Conservation (phyloP, 1,140 invertebrate species). For the Diorhabda elongata region DNA sequence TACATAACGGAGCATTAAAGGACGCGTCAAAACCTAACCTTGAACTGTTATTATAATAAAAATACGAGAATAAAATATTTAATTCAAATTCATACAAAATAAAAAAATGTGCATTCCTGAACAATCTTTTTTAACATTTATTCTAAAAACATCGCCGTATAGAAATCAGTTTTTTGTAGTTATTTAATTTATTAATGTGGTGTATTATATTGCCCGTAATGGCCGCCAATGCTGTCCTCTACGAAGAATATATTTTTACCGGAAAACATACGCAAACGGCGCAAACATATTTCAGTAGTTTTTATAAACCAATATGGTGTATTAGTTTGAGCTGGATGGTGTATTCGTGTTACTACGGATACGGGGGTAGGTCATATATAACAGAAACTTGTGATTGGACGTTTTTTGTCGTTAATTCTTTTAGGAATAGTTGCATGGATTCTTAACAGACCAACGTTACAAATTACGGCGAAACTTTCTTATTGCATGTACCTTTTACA, state of each 20-base stretch:
- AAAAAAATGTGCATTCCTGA: neutral
- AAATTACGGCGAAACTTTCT: constrained; percentile 32
- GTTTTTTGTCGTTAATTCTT: constrained; percentile 9
- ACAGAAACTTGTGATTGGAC: too few species aligned
- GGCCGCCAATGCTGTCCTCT: constrained; percentile 20
- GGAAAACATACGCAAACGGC: constrained; percentile 13
- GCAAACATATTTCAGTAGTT: constrained; percentile 19
- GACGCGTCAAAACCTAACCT: too few species aligned
- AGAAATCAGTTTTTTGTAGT: constrained; percentile 16
- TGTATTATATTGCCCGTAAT: constrained; percentile 17
- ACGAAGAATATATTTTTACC: constrained; percentile 23
- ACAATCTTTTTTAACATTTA: neutral
- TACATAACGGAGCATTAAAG: too few species aligned
- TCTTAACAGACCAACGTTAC: constrained; percentile 30
- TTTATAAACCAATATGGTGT: constrained; percentile 34
- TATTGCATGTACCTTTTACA: constrained; percentile 38
- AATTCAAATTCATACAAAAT: too few species aligned
- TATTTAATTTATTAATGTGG: constrained; percentile 31
- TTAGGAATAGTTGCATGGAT: constrained; percentile 34
- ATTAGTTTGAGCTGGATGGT: constrained; percentile 35
- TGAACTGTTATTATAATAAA: too few species aligned
- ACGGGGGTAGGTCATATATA: constrained; percentile 30
- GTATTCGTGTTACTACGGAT: constrained; percentile 33
- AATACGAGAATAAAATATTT: too few species aligned
- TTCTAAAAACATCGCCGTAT: too few species aligned